These are phyloP conservation scores for Halcyon malimbica DNA, from an alignment of 2,113 vertebrate species.

Conservation along the genomic window DNA sequence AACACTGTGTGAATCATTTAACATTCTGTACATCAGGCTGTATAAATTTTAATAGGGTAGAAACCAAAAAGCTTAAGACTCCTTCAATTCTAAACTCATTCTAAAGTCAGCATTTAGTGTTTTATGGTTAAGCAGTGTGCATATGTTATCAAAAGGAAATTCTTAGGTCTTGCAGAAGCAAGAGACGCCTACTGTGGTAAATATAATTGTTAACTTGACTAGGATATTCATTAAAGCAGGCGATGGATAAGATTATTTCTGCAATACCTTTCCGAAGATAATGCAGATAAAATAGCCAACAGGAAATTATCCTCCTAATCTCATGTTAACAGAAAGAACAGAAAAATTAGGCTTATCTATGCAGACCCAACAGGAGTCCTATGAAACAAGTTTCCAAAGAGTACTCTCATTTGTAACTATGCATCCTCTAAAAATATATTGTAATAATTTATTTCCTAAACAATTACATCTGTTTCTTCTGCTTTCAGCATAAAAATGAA, in stretches of 20 bases:
- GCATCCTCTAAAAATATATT: background rate
- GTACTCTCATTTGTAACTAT: background rate
- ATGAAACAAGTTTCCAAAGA: background rate
- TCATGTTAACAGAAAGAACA: background rate
- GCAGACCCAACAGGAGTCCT: background rate
- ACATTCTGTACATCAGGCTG: background rate
- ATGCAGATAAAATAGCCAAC: background rate
- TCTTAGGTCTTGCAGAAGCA: background rate
- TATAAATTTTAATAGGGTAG: background rate
- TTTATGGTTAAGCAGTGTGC: background rate
- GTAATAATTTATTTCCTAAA: background rate
- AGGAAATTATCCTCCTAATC: background rate
- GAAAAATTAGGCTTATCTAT: background rate
- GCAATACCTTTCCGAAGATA: background rate
- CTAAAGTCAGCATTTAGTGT: background rate
- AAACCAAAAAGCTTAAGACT: background rate
- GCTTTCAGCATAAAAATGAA: background rate
- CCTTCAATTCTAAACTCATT: background rate
- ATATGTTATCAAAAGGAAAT: background rate
- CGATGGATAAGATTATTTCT: background rate
- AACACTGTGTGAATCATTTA: fast-evolving
- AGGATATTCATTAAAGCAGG: background rate
- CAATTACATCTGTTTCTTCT: background rate
- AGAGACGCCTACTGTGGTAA: background rate
- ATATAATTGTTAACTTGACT: background rate